A percentile compares a stretch with the other conserved stretches of the same genome.
Evolutionary conservation across 2,888 invertebrate species (phyloP).

Genomic region (Disparrhopalites patrizii): DNA sequence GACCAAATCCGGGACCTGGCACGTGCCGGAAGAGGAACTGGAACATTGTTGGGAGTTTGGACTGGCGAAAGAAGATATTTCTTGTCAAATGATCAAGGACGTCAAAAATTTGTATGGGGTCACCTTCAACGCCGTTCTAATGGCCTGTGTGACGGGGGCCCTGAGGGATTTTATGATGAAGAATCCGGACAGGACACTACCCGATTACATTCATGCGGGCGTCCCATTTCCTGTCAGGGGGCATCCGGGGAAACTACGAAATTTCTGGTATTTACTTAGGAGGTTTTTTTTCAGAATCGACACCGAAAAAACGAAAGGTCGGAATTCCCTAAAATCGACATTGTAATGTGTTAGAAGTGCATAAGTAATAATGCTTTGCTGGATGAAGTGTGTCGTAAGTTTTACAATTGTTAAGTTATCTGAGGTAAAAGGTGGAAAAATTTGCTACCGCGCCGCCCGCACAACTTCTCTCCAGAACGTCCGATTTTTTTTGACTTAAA

Average conservation of each 20-base stretch:
- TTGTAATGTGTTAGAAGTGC: no score
- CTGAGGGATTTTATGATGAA: constrained; percentile 1
- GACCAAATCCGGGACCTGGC: neutral
- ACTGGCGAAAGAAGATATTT: neutral
- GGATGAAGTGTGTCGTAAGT: no score
- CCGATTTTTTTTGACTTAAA: no score
- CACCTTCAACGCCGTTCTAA: neutral
- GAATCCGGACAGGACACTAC: neutral
- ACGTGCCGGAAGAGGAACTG: neutral
- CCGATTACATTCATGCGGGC: constrained; percentile 11
- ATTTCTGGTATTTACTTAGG: constrained; percentile 19
- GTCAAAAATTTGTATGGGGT: neutral
- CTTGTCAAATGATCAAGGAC: neutral
- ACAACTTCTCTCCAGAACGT: no score
- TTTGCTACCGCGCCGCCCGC: no score
- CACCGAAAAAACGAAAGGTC: no score
- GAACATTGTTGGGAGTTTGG: neutral
- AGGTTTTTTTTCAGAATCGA: no score
- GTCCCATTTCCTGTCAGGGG: constrained; percentile 11
- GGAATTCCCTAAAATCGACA: no score
- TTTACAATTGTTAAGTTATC: neutral
- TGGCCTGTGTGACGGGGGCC: neutral
- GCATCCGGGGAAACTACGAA: constrained; percentile 7
- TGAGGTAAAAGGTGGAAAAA: constrained; percentile 7
- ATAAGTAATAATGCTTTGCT: no score